A percentile compares a stretch with the other conserved stretches of the same genome.
These are phyloP conservation scores for Caenorhabditis angaria DNA, from an alignment of 2,888 invertebrate species.

Conservation along the genomic window DNA sequence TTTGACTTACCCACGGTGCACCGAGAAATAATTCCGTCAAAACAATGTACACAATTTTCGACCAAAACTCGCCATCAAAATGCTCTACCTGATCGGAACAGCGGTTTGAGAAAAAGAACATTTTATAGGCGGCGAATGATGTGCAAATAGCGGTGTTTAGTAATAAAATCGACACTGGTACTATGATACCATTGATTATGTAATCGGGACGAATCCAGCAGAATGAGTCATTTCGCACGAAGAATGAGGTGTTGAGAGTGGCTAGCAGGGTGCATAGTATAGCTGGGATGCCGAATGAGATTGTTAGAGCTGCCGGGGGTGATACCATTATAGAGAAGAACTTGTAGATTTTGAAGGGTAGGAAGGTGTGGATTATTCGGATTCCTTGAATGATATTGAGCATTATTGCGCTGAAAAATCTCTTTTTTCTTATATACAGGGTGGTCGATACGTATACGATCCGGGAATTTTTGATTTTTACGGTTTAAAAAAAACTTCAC, in stretches of 20 bases:
- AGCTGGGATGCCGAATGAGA: conserved; percentile 23
- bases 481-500: conserved; percentile 33
- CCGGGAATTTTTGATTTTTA: conserved; percentile 2
- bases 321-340: conserved; percentile 29
- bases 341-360: conserved; percentile 14
- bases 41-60: conserved; percentile 48
- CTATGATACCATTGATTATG: conserved; percentile 51
- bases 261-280: conserved; percentile 16
- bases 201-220: conserved; percentile 63
- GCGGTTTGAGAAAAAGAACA: conserved; percentile 39
- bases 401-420: conserved; percentile 42
- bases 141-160: conserved; percentile 56
- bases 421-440: neutral
- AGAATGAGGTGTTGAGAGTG: conserved; percentile 34
- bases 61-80: conserved; percentile 37
- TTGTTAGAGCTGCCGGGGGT: conserved; percentile 29
- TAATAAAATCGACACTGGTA: conserved; percentile 56
- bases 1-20: conserved; percentile 54
- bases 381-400: conserved; percentile 49
- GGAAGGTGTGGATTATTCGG: conserved; percentile 34
- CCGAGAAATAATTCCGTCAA: conserved; percentile 61
- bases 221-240: conserved; percentile 53
- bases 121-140: conserved; percentile 46
- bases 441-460: conserved; percentile 18
- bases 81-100: conserved; percentile 6